Base-by-base conservation (phyloP, 2,113 vertebrate species). In the Poicephalus meyeri region DNA sequence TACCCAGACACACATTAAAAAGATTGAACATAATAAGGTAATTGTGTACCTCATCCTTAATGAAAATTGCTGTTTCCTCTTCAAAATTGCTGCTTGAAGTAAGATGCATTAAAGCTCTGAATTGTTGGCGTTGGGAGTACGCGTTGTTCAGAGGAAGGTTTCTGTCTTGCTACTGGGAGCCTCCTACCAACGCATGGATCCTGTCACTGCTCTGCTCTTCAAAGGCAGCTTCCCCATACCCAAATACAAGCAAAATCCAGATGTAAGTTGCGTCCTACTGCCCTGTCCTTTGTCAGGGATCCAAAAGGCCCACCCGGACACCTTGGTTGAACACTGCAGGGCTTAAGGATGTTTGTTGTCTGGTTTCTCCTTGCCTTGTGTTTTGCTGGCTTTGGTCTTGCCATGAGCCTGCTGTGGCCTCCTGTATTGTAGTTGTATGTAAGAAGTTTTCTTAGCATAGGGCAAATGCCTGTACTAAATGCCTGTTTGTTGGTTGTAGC, bases 11-110 rank as follows among this genome's bases (percentile, higher is more conserved):
- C 69, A 33, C 61, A 94, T 93, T 96, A 96, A 79, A 89, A 74
- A 94, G 91, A 95, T 93, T 95, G 94, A 96, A 72, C 61, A 69
- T 91, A 92, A 91, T 96, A 95, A 65, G 87, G 80, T 94, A 94
- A 95, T 96, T 92, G 94, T 95, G 96, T 89, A 80, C 89, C 77
- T 95, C 61, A 95, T 96, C 81, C 89, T 85, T 95, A 92, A 95
- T 95, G 94, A 96, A 96, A 94, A 96, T 94, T 94, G 89, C 91
- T 92, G 10, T 78, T 96, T 95, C 77, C 91, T 95, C 78, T 91
- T 47, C 66, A 72, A 70, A 95, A 95, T 69, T 92, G 84, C 93
- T 91, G 95, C 91, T 92, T 79, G 35, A 93, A 87, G 56, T 79
- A 28, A 90, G 73, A 84, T 41, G 78, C n/a, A 61, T 87, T 79